Conservation (phyloP, 2,113 vertebrate genomes). For the Etheostoma spectabile region DNA sequence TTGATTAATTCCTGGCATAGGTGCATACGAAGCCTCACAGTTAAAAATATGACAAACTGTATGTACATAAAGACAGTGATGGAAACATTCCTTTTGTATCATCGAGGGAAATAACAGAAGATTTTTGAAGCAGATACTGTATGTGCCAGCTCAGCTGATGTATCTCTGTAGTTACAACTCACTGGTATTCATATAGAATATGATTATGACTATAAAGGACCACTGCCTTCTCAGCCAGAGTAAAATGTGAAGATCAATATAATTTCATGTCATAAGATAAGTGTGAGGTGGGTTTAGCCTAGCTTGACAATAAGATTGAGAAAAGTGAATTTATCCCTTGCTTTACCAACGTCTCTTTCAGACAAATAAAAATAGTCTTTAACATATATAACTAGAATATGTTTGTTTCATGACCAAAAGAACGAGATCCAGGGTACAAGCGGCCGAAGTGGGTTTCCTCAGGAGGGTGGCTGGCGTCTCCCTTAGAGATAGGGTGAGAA, state of each 20-base stretch:
- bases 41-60: slow-evolving; percentile 35
- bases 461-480: no score
- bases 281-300: neutral
- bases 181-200: slow-evolving; percentile 2
- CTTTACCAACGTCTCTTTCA: neutral
- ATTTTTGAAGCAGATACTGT: slow-evolving; percentile 18
- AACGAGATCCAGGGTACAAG: no score
- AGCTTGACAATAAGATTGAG: neutral
- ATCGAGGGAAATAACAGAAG: slow-evolving; percentile 53
- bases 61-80: slow-evolving; percentile 15
- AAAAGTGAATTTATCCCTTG: neutral
- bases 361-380: neutral
- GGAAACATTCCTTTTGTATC: slow-evolving; percentile 16
- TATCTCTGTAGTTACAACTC: neutral
- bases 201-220: neutral
- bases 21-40: neutral
- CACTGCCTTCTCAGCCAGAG: neutral
- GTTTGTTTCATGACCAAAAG: no score
- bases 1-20: neutral
- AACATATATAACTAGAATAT: neutral
- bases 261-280: neutral
- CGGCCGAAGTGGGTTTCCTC: no score
- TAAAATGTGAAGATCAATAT: neutral
- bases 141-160: slow-evolving; percentile 21
- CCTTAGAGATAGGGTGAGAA: no score